Conservation (phyloP, 2,797 vertebrate genomes). For the Uromys caudimaculatus region DNA sequence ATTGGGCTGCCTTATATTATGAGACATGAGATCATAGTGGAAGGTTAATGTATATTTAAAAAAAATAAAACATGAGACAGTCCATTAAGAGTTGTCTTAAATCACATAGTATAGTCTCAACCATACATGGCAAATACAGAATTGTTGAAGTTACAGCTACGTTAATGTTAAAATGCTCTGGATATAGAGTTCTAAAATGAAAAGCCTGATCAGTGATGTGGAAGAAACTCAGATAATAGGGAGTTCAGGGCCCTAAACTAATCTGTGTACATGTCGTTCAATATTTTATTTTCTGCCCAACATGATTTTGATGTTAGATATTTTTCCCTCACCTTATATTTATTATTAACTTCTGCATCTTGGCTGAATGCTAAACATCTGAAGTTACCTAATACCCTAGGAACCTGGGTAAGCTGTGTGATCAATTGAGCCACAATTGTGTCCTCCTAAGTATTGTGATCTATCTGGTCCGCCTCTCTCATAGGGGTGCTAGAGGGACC, state of each 20-base stretch:
- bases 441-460: neutral
- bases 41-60: conserved; percentile 3
- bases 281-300: neutral
- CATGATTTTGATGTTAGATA: neutral
- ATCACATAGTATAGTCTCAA: conserved; percentile 22
- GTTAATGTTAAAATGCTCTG: neutral
- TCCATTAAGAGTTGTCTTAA: conserved; percentile 10
- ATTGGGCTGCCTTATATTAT: neutral
- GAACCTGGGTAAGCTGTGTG: neutral
- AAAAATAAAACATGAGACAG: neutral
- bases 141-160: neutral
- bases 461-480: neutral
- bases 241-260: neutral
- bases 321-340: conserved; percentile 19
- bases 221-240: neutral
- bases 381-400: neutral
- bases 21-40: neutral
- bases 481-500: neutral
- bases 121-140: neutral
- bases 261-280: neutral
- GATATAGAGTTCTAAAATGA: conserved; percentile 48
- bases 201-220: neutral
- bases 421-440: neutral
- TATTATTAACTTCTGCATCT: neutral
- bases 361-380: conserved; percentile 13